Conservation (phyloP, 37 sponge, comb jelly and placozoan species). For the Ianthella basta region DNA sequence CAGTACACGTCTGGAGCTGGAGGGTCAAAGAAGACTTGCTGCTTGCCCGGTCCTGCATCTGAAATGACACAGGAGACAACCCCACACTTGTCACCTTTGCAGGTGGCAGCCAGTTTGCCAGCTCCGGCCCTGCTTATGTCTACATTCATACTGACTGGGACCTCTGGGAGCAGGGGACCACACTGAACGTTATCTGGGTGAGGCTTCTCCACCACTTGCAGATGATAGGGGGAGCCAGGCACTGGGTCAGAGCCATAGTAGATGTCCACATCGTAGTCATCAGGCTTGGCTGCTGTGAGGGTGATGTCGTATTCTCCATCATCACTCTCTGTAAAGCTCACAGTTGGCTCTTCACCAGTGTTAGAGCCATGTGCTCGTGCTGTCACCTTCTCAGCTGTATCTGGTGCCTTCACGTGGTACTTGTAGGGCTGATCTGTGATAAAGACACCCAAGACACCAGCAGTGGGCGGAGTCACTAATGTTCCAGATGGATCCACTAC, state of each 20-base stretch:
- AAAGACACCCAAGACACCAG: slow-evolving; percentile 43
- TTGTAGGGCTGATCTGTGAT: slow-evolving; percentile 42
- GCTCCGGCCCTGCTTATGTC: slow-evolving; percentile 42
- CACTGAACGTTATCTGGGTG: slow-evolving; percentile 20
- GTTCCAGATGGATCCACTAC: slow-evolving; percentile 47
- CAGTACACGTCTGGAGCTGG: slow-evolving; percentile 42
- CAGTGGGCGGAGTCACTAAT: slow-evolving; percentile 31
- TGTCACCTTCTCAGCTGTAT: slow-evolving; percentile 31
- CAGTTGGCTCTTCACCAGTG: slow-evolving; percentile 39
- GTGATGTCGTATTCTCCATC: slow-evolving; percentile 43
- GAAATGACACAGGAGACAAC: background rate
- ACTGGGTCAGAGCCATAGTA: slow-evolving; percentile 54
- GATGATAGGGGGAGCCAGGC: slow-evolving; percentile 4
- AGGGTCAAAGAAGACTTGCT: slow-evolving; percentile 60
- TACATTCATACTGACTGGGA: background rate
- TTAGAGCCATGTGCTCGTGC: slow-evolving; percentile 37
- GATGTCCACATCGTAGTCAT: slow-evolving; percentile 52
- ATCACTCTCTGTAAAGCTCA: slow-evolving; percentile 31
- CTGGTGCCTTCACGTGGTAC: slow-evolving; percentile 52
- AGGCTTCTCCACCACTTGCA: slow-evolving; percentile 20
- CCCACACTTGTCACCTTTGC: slow-evolving; percentile 52
- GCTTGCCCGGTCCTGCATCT: slow-evolving; percentile 33
- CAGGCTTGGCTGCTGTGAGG: slow-evolving; percentile 41
- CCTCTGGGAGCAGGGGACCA: background rate
- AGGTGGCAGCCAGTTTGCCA: slow-evolving; percentile 44